Percentiles rank a stretch among this genome's conserved stretches.
Evolutionary conservation across 2,113 vertebrate genomes (phyloP).

Genomic region (Axis porcinus): DNA sequence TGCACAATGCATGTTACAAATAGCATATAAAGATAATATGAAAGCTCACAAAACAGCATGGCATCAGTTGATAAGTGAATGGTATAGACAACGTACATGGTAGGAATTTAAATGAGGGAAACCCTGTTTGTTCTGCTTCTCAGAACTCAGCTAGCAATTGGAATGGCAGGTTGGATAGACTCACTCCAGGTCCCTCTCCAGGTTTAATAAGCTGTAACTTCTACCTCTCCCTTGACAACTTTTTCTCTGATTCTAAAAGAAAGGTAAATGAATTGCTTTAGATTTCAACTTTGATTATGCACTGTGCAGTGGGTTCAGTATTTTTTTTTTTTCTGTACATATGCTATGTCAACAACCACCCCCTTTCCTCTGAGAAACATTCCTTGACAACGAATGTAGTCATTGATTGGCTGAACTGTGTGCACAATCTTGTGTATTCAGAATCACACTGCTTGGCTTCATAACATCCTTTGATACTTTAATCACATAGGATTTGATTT

Average conservation of each 20-base stretch:
- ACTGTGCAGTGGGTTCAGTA: neutral
- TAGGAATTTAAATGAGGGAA: neutral
- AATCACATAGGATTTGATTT: neutral
- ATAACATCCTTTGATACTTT: neutral
- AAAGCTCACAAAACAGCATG: neutral
- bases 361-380: neutral
- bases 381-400: neutral
- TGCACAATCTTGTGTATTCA: neutral
- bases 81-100: neutral
- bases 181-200: neutral
- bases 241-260: neutral
- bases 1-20: neutral
- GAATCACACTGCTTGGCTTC: neutral
- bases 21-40: neutral
- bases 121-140: neutral
- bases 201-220: neutral
- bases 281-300: neutral
- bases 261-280: neutral
- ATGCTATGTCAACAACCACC: neutral
- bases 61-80: neutral
- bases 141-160: neutral
- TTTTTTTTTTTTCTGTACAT: neutral
- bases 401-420: neutral
- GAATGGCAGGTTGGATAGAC: neutral
- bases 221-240: neutral